Base-by-base conservation (phyloP, 2,797 vertebrate species). In the Pangasius sanitwongsei region DNA sequence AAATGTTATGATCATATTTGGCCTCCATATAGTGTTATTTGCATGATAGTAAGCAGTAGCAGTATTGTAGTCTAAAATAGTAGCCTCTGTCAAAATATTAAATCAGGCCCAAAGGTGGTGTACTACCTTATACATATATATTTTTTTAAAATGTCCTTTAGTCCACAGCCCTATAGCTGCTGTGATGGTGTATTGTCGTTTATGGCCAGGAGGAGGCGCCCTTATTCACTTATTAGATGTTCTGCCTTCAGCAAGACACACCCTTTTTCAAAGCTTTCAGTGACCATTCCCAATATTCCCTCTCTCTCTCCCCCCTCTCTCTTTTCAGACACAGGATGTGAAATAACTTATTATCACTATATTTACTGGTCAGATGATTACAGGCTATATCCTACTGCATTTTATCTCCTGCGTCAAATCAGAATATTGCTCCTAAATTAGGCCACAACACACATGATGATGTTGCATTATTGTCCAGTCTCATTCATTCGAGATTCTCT, bases 61-160 rank as follows among this genome's bases (percentile, higher is more conserved):
- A 0, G 25, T 50, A n/a, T n/a, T 50, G 25, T 41, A 72, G 67
- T 74, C 4, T 1, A 25, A 44, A 44, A 25, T 9, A 44, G 20
- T 74, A 12, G 23, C 72, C 9, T 44, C 34, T n/a, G 15, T n/a
- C 28, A n/a, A 53, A 31, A 78, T 53, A 18, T 3, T 48, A 13
- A 50, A 8, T 15, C 41, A 48, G 20, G 74, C 41, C 41, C 74
- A 75, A n/a, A 16, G 5, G 7, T 80, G 15, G 20, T 61, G 34
- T 28, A 3, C 31, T 48, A 44, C 3, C 0, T 16, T 15, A 44
- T 1, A 44, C 6, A 44, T 63, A 34, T 41, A 61, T 23, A 82
- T 41, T 84, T 87, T 44, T 44, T 44, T 4, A 83, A 89, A 92
- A 94, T 93, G 93, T 93, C 91, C 91, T 90, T 92, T 89, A 65